Conservation (phyloP, 2,797 vertebrate genomes). For the Eutrigla gurnardus region DNA sequence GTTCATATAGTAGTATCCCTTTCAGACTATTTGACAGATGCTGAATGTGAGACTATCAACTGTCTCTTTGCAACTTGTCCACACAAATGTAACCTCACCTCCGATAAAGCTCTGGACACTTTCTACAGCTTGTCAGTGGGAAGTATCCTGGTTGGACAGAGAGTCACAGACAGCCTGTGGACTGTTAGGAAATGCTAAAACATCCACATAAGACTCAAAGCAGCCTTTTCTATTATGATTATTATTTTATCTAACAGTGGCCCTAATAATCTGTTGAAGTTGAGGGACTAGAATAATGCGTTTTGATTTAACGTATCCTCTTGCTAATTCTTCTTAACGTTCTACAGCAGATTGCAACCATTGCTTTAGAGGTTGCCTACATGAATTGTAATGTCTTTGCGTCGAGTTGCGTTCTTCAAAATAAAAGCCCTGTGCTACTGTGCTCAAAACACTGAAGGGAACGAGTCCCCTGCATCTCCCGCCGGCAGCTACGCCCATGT, state of each 20-base stretch:
- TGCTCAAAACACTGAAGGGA: too few species aligned
- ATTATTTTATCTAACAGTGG: background rate
- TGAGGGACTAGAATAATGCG: background rate
- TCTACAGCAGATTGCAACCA: background rate
- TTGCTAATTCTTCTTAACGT: background rate
- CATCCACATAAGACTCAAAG: background rate
- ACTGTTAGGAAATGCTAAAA: background rate
- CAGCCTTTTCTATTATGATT: background rate
- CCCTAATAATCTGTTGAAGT: background rate
- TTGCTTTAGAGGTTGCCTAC: conserved; percentile 1
- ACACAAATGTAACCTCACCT: background rate
- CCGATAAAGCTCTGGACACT: background rate
- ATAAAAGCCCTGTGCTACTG: background rate
- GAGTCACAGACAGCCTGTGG: background rate
- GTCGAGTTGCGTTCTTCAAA: background rate
- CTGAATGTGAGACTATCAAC: too few species aligned
- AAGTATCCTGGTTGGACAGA: too few species aligned
- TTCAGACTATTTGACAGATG: background rate
- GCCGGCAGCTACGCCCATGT: conserved; percentile 8
- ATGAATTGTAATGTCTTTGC: background rate
- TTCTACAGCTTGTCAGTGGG: too few species aligned
- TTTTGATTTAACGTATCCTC: background rate
- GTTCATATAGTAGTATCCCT: background rate
- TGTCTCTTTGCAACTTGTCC: background rate
- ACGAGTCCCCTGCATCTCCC: background rate